Conservation (phyloP, 2,113 vertebrate genomes). For the Etheostoma spectabile region DNA sequence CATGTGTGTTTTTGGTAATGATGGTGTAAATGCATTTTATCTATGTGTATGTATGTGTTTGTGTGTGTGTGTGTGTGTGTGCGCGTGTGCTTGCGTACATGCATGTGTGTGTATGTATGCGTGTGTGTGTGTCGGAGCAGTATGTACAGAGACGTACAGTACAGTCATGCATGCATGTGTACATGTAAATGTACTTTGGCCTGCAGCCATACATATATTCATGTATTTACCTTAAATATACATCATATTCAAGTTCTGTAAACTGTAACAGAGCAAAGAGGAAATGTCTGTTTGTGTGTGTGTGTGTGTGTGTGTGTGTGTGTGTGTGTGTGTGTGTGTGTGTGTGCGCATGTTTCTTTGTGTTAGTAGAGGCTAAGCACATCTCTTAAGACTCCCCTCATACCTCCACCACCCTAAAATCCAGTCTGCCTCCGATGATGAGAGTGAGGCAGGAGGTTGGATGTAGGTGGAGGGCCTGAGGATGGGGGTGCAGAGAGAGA, state of each 20-base stretch:
- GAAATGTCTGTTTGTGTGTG: neutral
- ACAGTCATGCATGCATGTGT: slow-evolving; percentile 42
- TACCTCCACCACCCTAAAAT: slow-evolving; percentile 2
- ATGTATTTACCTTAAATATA: slow-evolving; percentile 38
- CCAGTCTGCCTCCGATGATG: slow-evolving; percentile 8
- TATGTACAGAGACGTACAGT: slow-evolving; percentile 7
- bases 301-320: neutral
- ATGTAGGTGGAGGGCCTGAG: neutral
- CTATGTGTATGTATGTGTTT: slow-evolving; percentile 16
- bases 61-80: neutral
- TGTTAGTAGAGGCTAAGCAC: slow-evolving; percentile 22
- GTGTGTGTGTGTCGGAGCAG: neutral
- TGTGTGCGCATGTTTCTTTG: neutral
- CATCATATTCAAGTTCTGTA: slow-evolving; percentile 6
- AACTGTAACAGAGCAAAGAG: neutral
- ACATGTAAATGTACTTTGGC: slow-evolving; percentile 58
- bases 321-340: neutral
- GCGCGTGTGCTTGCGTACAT: neutral
- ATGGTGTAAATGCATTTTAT: slow-evolving; percentile 53
- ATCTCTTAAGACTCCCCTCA: slow-evolving; percentile 20
- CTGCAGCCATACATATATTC: slow-evolving; percentile 41
- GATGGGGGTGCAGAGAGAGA: neutral
- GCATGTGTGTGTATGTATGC: slow-evolving; percentile 1
- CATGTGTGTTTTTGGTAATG: slow-evolving; percentile 5
- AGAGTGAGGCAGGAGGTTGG: slow-evolving; percentile 16